Evolutionary conservation across 2,797 vertebrate species (phyloP).

Genomic region (Carcharodon carcharias): DNA sequence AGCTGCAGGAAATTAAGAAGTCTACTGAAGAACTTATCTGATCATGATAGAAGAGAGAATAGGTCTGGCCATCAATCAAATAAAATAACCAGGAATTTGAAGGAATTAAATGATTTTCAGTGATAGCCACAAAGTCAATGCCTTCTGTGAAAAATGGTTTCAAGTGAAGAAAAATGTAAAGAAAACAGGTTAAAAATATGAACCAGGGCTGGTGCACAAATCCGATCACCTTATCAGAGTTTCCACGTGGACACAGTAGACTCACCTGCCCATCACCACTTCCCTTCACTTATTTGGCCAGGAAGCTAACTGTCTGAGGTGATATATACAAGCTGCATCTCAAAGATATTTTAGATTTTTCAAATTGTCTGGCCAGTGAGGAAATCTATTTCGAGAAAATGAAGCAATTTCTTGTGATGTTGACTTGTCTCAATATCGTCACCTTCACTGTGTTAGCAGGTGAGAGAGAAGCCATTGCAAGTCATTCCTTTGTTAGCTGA

Average conservation of each 20-base stretch:
- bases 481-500: no score
- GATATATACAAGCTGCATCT: background rate
- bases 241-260: background rate
- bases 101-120: background rate
- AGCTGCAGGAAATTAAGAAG: background rate
- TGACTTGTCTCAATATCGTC: background rate
- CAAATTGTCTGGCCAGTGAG: no score
- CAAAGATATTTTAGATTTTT: no score
- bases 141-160: background rate
- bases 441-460: background rate
- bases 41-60: background rate
- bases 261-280: background rate
- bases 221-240: background rate
- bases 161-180: background rate
- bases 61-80: background rate
- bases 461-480: background rate
- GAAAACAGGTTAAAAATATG: background rate
- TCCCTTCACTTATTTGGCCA: background rate
- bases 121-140: no score
- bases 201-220: no score
- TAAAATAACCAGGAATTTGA: background rate
- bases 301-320: background rate
- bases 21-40: background rate
- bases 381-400: conserved; percentile 6
- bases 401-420: background rate